phyloP scores from a whole-genome alignment of 1,140 invertebrate genomes.

The Galendromus occidentalis region DNA sequence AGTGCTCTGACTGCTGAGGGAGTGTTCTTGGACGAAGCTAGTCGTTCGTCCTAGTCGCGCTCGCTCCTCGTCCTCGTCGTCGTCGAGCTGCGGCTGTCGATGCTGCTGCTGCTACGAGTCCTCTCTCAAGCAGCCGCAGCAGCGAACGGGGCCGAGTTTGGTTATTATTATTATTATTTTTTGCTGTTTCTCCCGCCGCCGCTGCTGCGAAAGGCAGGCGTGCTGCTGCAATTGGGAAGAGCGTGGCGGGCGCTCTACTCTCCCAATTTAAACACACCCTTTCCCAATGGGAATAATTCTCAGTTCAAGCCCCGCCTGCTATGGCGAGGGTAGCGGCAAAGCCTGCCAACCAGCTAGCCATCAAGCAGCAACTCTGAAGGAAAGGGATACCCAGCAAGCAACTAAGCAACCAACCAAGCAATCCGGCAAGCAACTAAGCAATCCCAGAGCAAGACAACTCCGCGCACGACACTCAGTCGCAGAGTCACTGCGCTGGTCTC shows the following conservation, averaged over 20 bases:
- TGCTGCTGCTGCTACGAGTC: not conserved
- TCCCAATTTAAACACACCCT: conserved; percentile 12
- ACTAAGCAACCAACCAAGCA: no score
- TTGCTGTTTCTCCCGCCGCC: conserved; percentile 1
- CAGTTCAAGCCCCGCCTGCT: conserved; percentile 5
- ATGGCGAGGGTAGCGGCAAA: no score
- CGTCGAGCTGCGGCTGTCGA: not conserved
- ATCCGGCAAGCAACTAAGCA: no score
- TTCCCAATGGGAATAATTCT: conserved; percentile 12
- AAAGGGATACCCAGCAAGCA: no score
- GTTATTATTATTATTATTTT: conserved; percentile 12
- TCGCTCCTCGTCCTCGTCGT: not conserved
- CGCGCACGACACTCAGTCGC: no score
- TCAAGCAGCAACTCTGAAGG: no score
- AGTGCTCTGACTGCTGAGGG: no score
- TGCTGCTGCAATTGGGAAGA: conserved; percentile 4
- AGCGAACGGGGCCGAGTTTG: not conserved
- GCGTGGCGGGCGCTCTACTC: not conserved
- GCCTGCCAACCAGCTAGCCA: no score
- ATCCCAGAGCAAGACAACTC: no score
- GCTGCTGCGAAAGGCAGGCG: conserved; percentile 10
- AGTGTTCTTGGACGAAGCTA: no score
- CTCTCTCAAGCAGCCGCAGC: not conserved
- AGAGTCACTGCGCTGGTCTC: no score
- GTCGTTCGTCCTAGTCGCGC: no score